phyloP scores from a whole-genome alignment of 1,140 invertebrate species.

The Calliopsis andreniformis region DNA sequence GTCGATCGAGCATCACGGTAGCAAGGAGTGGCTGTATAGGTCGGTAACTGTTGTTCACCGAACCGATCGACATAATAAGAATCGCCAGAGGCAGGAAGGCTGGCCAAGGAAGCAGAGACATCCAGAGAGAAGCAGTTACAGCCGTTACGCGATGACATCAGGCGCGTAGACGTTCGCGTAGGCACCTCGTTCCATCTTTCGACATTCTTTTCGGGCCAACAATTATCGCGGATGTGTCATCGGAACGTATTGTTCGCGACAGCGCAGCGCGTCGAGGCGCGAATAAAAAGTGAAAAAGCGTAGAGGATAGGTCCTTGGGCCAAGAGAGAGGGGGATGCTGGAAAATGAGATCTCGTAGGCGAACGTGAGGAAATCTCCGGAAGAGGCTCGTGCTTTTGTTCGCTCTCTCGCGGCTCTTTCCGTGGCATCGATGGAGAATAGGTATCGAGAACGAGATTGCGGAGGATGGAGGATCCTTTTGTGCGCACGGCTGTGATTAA shows the following conservation, averaged over 20 bases:
- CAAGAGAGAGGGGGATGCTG: background rate
- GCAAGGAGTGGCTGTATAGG: conserved; percentile 12
- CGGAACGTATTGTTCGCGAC: conserved; percentile 6
- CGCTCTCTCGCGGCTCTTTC: conserved; percentile 9
- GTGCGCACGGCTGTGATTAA: conserved; percentile 44
- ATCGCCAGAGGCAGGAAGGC: conserved; percentile 40
- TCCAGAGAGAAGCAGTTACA: background rate
- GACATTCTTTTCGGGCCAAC: background rate
- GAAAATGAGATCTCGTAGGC: conserved; percentile 47
- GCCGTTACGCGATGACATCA: conserved; percentile 56
- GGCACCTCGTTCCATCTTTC: conserved; percentile 8
- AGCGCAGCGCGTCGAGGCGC: background rate
- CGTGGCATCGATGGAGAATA: conserved; percentile 33
- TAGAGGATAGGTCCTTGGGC: background rate
- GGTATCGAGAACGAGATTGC: conserved; percentile 46
- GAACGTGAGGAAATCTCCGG: conserved; percentile 45
- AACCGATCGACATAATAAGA: conserved; percentile 50
- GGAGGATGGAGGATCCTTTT: conserved; percentile 49
- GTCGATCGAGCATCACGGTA: background rate
- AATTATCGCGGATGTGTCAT: conserved; percentile 50
- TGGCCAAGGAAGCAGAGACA: background rate
- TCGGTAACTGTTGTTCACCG: conserved; percentile 53
- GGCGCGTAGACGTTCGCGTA: conserved; percentile 40
- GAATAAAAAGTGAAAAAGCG: background rate
- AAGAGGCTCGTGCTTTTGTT: conserved; percentile 37